Conservation (phyloP, 37 sponge, comb jelly and placozoan genomes). For the Corticium candelabrum region DNA sequence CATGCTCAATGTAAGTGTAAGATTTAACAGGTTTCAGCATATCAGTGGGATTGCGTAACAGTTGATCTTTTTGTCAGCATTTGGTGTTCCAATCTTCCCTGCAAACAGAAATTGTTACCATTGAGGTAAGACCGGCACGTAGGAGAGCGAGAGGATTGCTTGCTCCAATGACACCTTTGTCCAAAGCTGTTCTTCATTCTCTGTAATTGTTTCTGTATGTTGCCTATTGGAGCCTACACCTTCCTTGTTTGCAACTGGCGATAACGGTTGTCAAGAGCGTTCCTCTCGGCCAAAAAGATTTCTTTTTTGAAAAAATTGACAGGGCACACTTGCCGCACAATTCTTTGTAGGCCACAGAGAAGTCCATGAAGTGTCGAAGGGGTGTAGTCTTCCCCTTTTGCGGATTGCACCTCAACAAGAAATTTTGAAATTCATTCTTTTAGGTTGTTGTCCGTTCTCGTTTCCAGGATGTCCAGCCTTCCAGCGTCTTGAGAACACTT, state of each 20-base stretch:
- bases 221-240: slow-evolving; percentile 11
- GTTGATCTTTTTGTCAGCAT: neutral
- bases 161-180: neutral
- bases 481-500: neutral
- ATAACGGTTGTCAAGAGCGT: too few species aligned
- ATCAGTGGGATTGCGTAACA: neutral
- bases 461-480: neutral
- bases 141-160: neutral
- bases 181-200: slow-evolving; percentile 26
- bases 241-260: too few species aligned
- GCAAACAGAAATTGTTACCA: neutral
- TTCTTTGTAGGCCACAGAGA: neutral
- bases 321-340: neutral
- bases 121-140: neutral
- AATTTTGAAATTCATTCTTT: neutral
- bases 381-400: neutral
- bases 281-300: neutral
- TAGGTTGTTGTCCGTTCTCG: neutral
- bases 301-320: neutral
- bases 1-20: slow-evolving; percentile 21
- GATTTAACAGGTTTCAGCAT: neutral
- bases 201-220: slow-evolving; percentile 5
- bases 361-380: neutral
- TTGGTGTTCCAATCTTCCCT: neutral
- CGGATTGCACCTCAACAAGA: neutral